Base-by-base conservation (phyloP, 2,888 invertebrate species). In the Odontothrips loti region DNA sequence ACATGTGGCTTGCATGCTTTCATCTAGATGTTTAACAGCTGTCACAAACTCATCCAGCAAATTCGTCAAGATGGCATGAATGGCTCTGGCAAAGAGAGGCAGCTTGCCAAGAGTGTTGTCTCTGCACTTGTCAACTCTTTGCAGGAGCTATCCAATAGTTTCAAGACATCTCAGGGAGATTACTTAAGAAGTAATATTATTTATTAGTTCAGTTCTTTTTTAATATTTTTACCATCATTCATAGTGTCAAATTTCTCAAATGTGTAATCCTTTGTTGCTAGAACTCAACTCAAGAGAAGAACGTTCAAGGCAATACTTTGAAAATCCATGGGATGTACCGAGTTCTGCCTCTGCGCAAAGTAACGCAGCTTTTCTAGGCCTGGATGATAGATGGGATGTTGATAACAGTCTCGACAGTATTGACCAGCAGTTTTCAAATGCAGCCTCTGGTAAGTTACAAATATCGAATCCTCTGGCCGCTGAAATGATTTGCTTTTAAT, bases 221-320 rank as follows among this genome's bases (percentile, higher is more conserved):
- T 23, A 51, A 20, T 23, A 4, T 79, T 51, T n/a, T 23, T 81
- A 68, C 17, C 47, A 47, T 29, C 0, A 2, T 58, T 58, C 58
- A 15, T 58, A n/a, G 6, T n/a, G 17, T 43, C 29, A 34, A 58
- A 78, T 80, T 63, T 80, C 27, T 47, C 51, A 20, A n/a, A 79
- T 81, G 47, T 29, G 79, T 81, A 81, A 82, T 80, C 34, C 80
- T 58, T 80, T n/a, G n/a, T 80, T 81, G 17, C 27, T 34, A 91
- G 92, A 96, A 84, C 89, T 99, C 0, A 95, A 96, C 83, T 95
- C 94, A 0, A 90, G 97, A 84, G 97, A 98, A 87, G 97, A 97
- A 85, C 90, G 97, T 81, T 96, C 96, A 1, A 94, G 94, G 85
- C 93, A 95, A 68, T 97, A 95, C 88, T 96, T 98, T 87, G 94